phyloP scores from a whole-genome alignment of 2,888 invertebrate genomes.

The Agrochola litura region DNA sequence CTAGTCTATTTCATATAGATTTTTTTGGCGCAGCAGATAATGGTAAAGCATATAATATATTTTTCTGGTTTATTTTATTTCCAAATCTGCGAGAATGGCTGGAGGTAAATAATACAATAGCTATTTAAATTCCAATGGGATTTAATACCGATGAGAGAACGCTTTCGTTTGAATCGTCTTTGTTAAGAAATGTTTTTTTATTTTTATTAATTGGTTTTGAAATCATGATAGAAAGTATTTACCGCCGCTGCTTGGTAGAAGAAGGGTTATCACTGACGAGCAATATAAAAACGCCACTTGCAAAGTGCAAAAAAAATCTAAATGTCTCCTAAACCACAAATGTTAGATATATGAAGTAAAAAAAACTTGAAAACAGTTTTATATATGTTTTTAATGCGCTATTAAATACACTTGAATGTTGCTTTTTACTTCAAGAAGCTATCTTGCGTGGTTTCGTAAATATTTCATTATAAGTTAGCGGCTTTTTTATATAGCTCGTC shows the following conservation, averaged over 20 bases:
- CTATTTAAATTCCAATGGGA: conserved; percentile 27
- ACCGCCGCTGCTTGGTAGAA: background rate
- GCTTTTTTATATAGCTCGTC: no score
- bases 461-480: no score
- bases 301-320: no score
- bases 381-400: no score
- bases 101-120: conserved; percentile 12
- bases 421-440: no score
- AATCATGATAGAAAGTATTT: background rate
- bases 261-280: no score
- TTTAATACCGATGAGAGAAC: conserved; percentile 4
- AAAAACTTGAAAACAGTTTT: no score
- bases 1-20: background rate
- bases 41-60: background rate
- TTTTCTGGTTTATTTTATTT: conserved; percentile 3
- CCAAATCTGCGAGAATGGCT: background rate
- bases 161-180: conserved; percentile 5
- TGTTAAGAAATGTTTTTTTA: background rate
- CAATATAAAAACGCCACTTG: no score
- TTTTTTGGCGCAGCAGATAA: background rate
- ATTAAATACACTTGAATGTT: no score
- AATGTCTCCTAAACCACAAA: no score
- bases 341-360: no score
- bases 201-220: background rate
- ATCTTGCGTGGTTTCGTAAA: no score